Evolutionary conservation across 2,888 invertebrate species (phyloP), one percentile per base, ranked within the genome.

Genomic region (Tetheella fluctuosa): DNA sequence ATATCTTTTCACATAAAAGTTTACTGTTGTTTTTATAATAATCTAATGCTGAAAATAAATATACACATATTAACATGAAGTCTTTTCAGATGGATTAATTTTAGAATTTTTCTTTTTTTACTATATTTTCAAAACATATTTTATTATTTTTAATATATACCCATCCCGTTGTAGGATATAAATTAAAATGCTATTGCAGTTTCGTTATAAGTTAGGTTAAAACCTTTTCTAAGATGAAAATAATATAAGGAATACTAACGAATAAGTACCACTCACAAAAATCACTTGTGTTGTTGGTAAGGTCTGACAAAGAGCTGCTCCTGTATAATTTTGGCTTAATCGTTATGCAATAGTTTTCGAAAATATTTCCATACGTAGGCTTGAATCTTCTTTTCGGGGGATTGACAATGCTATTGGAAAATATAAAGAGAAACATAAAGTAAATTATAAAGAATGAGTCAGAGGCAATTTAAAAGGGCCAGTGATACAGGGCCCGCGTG

Each of bases 331-430:
- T 88, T 6, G 91, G 91, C 63, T 86, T 87, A 65, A 92, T 90
- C n/a, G 87, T 89, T 68, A 92, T 91, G 65, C 83, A 89, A 72
- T 91, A 91, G 57, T 86, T 84, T 70, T 92, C 90, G 58, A 81
- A 81, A 60, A 86, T 79, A 70, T 81, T 84, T 56, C 80, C 78
- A 60, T 77, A 68, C 3, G 55, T 20, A 8, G 77, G 76, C 39
- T 76, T 74, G 57, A 73, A 71, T 73, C 80, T 84, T 75, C 81
- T 84, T 73, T 80, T 87, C 52, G 80, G 78, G 59, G 70, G 73
- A 65, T 66, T 59, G 13, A 59, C 52, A 55, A 15, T 20, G 5
- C 48, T 48, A 20, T 48, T 8, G 48, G 48, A 20, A 42, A n/a
- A 42, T 48, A 48, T 48, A 20, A 48, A 48, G 20, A 20, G 20